Evolutionary conservation across 2,888 invertebrate species (phyloP), one percentile per base, ranked within the genome.

Genomic region (Torymus tubicola): DNA sequence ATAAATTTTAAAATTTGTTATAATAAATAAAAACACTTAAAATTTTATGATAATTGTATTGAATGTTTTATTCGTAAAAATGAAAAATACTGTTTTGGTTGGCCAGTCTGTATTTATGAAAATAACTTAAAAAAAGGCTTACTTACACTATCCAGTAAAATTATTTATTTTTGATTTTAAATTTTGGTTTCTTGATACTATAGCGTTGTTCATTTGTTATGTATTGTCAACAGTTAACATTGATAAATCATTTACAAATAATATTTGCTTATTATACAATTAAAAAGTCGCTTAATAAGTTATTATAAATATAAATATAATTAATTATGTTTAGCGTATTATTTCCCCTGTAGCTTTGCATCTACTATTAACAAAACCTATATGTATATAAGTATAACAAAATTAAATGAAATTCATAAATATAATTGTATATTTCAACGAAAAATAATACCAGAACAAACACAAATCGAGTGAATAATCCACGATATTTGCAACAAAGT

Each of bases 241-340:
- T 78, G 31, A 78, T 78, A 71, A 75, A 80, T 67, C 55, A 58
- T 74, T 52, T 80, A 72, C 57, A 80, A 80, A 82, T 82, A 73
- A 82, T 77, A 79, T 31, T 70, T 18, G 24, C 55, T 58, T 14
- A 52, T 58, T 78, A 50, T 50, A 61, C 61, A 42, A 63, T 63
- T 74, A 63, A 69, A 69, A 24, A 60, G 18, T 68, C 58, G 60
- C 60, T 61, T 63, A 73, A 18, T 13, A 63, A 68, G 31, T 31
- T 63, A 31, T 21, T 24, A 42, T 18, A 61, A 18, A 42, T 71
- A 70, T 31, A 13, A 8, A 58, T 61, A 52, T 31, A 63, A 31
- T 61, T 57, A 55, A 55, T 52, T 74, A 70, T 74, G 63, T 80
- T 70, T 67, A 82, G 82, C 82, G 82, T 78, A 82, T 73, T 65